Conservation (phyloP, 2,888 invertebrate species). For the Sepiola atlantica region DNA sequence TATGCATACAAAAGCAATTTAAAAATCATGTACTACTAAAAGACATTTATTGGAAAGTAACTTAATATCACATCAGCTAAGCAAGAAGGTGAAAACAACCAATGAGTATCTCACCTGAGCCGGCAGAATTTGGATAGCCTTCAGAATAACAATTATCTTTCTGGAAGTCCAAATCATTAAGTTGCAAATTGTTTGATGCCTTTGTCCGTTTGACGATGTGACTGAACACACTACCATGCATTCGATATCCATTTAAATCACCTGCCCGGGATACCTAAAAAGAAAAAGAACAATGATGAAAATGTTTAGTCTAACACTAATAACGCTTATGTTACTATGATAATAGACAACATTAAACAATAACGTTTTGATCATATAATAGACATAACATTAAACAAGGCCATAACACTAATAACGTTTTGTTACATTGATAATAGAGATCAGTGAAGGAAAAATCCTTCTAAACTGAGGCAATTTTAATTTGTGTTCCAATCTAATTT, state of each 20-base stretch:
- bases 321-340: no score
- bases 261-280: neutral
- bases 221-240: neutral
- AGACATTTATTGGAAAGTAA: neutral
- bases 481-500: no score
- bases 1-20: no score
- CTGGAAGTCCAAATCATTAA: neutral
- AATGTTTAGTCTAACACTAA: no score
- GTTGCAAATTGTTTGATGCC: neutral
- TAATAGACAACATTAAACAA: no score
- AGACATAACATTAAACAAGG: no score
- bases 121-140: neutral
- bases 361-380: no score
- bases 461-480: no score
- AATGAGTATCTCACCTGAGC: neutral
- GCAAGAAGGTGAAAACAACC: neutral
- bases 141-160: neutral
- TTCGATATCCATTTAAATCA: slow-evolving; percentile 20
- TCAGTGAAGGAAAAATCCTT: no score
- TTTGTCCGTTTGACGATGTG: neutral
- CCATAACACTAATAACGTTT: no score
- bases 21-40: no score
- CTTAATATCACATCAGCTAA: neutral
- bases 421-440: no score
- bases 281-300: neutral